Evolutionary conservation across 2,888 invertebrate genomes (phyloP), one percentile per base, ranked within the genome.

Genomic region (Dorcus hopei): DNA sequence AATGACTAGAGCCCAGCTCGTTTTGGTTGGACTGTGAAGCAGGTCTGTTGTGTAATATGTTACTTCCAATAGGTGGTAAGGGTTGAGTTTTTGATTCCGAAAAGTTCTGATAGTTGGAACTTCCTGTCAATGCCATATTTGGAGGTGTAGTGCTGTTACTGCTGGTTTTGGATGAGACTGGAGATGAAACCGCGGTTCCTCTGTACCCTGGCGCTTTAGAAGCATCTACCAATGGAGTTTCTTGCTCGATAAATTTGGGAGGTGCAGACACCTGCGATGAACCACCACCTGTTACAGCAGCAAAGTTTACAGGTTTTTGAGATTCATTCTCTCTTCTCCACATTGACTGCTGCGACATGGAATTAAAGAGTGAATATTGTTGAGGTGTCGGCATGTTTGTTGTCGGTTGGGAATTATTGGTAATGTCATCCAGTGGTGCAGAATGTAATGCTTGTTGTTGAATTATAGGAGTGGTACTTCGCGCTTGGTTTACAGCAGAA

Each of bases 161-260:
- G 65, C 81, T 82, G 59, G 85, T 80, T 65, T 85, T 85, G 43
- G 84, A 85, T 1, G 86, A 86, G 2, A 88, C 88, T 0, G 92
- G 92, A 6, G 91, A 91, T 75, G 90, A 90, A 63, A 89, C 86
- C 45, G 88, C 83, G 51, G 84, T 87, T 53, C 90, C 92, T 71
- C 94, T 86, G 77, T 95, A 95, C 0, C 95, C 95, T 0, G 95
- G 95, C 59, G 95, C 95, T 79, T 95, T 95, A 48, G 92, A 88
- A 3, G 90, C 91, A 80, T 95, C 94, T 61, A 88, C 93, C 3
- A 81, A 82, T 6, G 80, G 80, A 23, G 83, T 82, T 54, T 81
- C 80, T 59, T 79, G 80, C 61, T 83, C 83, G 52, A 83, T 80
- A 66, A 82, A 84, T 69, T 82, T 82, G 53, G 77, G 77, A 14